Base-by-base conservation (phyloP, 2,113 vertebrate species). In the Poicephalus meyeri region DNA sequence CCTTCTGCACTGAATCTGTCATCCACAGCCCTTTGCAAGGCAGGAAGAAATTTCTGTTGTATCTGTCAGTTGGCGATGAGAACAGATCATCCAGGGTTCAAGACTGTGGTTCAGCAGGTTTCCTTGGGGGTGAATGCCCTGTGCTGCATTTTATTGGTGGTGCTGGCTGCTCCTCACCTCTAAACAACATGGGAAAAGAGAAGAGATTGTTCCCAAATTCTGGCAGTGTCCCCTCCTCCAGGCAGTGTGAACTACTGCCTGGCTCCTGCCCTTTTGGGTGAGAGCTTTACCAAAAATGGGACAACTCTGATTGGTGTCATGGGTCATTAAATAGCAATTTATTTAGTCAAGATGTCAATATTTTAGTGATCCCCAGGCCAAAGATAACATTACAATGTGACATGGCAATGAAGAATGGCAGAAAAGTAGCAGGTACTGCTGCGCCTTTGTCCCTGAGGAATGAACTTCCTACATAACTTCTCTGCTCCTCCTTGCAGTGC, bases 361-460 rank as follows among this genome's bases (percentile, higher is more conserved):
- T 77, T 88, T 63, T n/a, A 25, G 47, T 58, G 63, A 86, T 80
- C n/a, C n/a, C n/a, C n/a, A n/a, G n/a, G n/a, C n/a, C n/a, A n/a
- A n/a, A n/a, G n/a, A n/a, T n/a, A n/a, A n/a, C n/a, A n/a, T 50
- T 33, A 14, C 0, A 0, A 31, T 46, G 58, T 1, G 23, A 46
- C 24, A 13, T 1, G 10, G 68, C 68, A 49, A 55, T 12, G 61
- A 65, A 56, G 63, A 86, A 24, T 7, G n/a, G 41, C 15, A n/a
- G n/a, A n/a, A n/a, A n/a, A n/a, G n/a, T n/a, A 47, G 64, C 41
- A 80, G 68, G 37, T 81, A 29, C 69, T 21, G 44, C 42, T 11
- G 2, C 1, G 1, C 16, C 80, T 77, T 53, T 79, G 74, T 76
- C 58, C 37, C 58, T n/a, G n/a, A n/a, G n/a, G n/a, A n/a, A n/a